Base-by-base conservation (phyloP, 2,113 vertebrate genomes). In the Calonectris borealis region DNA sequence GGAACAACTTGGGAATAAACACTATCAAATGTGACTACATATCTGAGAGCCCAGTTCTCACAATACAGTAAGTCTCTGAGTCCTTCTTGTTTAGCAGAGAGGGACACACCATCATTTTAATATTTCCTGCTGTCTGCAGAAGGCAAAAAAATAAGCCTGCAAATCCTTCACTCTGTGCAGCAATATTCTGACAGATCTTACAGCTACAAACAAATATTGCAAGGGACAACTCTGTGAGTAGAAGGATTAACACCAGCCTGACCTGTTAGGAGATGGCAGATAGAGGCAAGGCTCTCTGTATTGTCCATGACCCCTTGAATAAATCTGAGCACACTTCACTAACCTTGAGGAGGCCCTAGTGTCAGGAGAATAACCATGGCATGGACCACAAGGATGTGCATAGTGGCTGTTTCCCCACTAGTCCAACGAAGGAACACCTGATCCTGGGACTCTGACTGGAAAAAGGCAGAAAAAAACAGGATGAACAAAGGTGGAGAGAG, bases 281-380 rank as follows among this genome's bases (percentile, higher is more conserved):
- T 0, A 62, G 16, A 92, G 57, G 36, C 81, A 94, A 71, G 20
- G 7, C 10, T 54, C 26, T 26, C 36, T 51, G 22, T 42, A 48
- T 21, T 55, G 36, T 38, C 26, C 57, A 48, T 42, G 26, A 72
- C 5, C 9, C 32, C 10, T 29, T 16, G 38, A 83, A 78, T 68
- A 72, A 14, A 65, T 40, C 27, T 61, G 12, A 88, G 29, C 24
- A 61, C 15, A 57, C 12, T 93, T 49, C 49, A 73, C 96, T 93
- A 90, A 99, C 99, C 99, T 96, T 98, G 99, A 55, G 99, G 99
- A 0, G 99, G 99, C 16, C 99, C 99, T 13, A 99, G 95, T 0
- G 99, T 99, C 91, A 99, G 98, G 62, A 99, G 98, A 90, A 99
- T 99, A 92, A 99, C 99, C 99, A 99, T 99, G 73, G 99, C 99